phyloP scores from a whole-genome alignment of 2,113 vertebrate genomes.

The Poeciliopsis retropinna region DNA sequence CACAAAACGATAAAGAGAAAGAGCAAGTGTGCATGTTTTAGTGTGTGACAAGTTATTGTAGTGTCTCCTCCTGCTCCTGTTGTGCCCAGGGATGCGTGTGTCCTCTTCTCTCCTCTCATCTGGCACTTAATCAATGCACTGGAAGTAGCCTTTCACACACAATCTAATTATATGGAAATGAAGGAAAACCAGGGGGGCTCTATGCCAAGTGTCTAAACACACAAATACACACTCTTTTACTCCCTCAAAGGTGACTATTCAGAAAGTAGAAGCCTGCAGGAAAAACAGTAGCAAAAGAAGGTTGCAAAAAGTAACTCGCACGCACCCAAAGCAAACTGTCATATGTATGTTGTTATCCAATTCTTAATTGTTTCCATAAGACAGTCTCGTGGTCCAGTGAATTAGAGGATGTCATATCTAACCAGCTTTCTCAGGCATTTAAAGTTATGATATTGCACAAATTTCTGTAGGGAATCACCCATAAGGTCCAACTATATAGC shows the following conservation, averaged over 20 bases:
- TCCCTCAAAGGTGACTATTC: constrained; percentile 4
- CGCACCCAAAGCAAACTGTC: constrained; percentile 7
- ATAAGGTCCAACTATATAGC: constrained; percentile 32
- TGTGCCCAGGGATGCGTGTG: constrained; percentile 74
- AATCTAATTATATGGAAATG: constrained; percentile 96
- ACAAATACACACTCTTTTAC: constrained; percentile 4
- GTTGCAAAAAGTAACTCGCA: constrained; percentile 48
- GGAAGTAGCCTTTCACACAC: constrained; percentile 92
- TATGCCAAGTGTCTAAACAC: constrained; percentile 79
- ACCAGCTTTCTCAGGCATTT: not conserved
- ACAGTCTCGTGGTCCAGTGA: not conserved
- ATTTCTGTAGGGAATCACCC: constrained; percentile 40
- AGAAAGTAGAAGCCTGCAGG: constrained; percentile 5
- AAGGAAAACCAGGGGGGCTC: constrained; percentile 86
- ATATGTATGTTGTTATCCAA: constrained; percentile 13
- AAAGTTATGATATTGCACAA: constrained; percentile 20
- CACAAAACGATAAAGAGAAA: constrained; percentile 40
- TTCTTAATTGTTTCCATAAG: constrained; percentile 31
- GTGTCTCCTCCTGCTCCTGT: constrained; percentile 40
- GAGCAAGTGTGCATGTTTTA: constrained; percentile 42
- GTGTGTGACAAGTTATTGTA: constrained; percentile 68
- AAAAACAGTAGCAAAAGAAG: constrained; percentile 14
- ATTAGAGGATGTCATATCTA: not conserved
- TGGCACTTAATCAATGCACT: constrained; percentile 92
- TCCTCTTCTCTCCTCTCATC: constrained; percentile 80